phyloP scores from a whole-genome alignment of 2,113 vertebrate genomes.

The Egretta garzetta region DNA sequence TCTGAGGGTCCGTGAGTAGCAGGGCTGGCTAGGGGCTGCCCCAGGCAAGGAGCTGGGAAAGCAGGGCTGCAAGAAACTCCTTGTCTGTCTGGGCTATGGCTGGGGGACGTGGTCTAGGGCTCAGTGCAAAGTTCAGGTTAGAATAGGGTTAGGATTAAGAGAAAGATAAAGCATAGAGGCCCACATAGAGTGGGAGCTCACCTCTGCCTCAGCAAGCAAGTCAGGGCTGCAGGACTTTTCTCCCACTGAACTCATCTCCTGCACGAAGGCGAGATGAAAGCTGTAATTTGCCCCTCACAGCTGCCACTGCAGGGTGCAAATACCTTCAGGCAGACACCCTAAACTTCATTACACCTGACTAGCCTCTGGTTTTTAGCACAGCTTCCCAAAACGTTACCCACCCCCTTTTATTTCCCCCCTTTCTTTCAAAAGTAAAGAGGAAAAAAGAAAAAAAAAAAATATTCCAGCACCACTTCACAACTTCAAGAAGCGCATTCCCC shows the following conservation, averaged over 20 bases:
- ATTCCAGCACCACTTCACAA: neutral
- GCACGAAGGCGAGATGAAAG: neutral
- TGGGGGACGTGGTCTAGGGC: neutral
- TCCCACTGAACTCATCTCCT: neutral
- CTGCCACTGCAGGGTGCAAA: neutral
- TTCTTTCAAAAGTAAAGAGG: neutral
- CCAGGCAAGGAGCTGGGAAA: neutral
- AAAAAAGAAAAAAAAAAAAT: neutral
- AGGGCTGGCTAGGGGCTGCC: neutral
- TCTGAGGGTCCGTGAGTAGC: neutral
- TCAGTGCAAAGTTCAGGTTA: neutral
- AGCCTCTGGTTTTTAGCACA: neutral
- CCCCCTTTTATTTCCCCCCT: neutral
- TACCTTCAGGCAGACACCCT: neutral
- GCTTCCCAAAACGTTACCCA: neutral
- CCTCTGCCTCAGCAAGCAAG: neutral
- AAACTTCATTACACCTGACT: constrained; percentile 7
- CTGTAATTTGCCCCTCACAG: neutral
- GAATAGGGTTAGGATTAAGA: neutral
- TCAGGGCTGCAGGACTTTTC: neutral
- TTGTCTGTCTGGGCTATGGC: neutral
- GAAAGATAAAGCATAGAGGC: neutral
- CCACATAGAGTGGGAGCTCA: neutral
- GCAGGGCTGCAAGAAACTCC: neutral
- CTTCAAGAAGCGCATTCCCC: neutral